Evolutionary conservation across 2,113 vertebrate genomes (phyloP).

Genomic region (Saguinus midas): DNA sequence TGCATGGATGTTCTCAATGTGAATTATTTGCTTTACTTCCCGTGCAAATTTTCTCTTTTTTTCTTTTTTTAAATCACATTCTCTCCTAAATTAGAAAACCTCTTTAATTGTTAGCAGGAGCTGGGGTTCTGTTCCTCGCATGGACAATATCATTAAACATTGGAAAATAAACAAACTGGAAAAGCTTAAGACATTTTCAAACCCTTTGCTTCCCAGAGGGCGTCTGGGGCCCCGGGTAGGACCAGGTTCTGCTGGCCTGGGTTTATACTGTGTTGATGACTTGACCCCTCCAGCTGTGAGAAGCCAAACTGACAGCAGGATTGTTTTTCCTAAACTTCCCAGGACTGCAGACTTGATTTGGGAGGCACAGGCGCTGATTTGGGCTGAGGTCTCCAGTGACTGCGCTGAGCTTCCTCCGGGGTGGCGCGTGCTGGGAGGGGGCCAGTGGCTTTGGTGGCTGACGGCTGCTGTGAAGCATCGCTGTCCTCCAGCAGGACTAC

Average conservation of each 20-base stretch:
- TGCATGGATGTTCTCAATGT: neutral
- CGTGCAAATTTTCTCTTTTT: conserved; percentile 2
- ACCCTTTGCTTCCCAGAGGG: conserved; percentile 76
- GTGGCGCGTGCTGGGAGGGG: conserved; percentile 62
- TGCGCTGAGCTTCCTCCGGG: neutral
- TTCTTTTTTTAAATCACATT: conserved; percentile 40
- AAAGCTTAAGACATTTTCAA: conserved; percentile 79
- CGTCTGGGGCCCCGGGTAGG: conserved; percentile 62
- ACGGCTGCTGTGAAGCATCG: conserved; percentile 75
- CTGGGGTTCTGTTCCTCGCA: conserved; percentile 58
- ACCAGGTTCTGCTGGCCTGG: conserved; percentile 70
- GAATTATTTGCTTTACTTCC: conserved; percentile 40
- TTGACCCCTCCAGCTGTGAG: conserved; percentile 80
- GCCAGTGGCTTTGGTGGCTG: conserved; percentile 41
- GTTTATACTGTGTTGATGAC: conserved; percentile 74
- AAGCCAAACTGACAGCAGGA: conserved; percentile 73
- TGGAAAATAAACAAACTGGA: conserved; percentile 79
- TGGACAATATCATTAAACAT: conserved; percentile 79
- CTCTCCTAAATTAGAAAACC: conserved; percentile 70
- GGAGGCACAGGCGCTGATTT: conserved; percentile 67
- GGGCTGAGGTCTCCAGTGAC: conserved; percentile 63
- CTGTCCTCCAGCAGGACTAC: conserved; percentile 50
- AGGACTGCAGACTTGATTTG: conserved; percentile 60
- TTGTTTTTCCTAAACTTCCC: conserved; percentile 76
- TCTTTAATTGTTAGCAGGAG: conserved; percentile 79